Evolutionary conservation across 2,797 vertebrate genomes (phyloP), one percentile per base, ranked within the genome.

Genomic region (Gambusia yucatana): DNA sequence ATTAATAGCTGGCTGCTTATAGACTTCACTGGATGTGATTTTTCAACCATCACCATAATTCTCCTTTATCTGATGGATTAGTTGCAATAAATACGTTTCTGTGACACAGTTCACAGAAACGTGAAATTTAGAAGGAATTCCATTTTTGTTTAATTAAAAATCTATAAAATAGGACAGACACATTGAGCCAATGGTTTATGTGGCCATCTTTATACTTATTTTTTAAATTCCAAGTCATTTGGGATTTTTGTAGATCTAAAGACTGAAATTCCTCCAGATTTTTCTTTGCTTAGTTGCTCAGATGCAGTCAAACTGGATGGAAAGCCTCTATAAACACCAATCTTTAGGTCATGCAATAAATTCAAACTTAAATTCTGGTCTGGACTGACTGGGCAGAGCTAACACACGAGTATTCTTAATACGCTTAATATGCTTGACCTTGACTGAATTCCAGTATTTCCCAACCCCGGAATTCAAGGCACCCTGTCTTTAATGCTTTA

Each of bases 11-110:
- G 30, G 22, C 28, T 63, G 59, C 73, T 77, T 33, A 9, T 76
- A 47, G n/a, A 22, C 33, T 47, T 0, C 14, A 72, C 20, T 80
- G 69, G 43, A 25, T 74, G 20, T 47, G 44, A 11, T 17, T 59
- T 75, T 81, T n/a, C 4, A 39, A 17, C 71, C 47, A 39, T 39
- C 36, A 39, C 36, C 36, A 22, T 67, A 3, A 67, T 36, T 36
- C 30, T 63, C 7, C 30, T 83, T 78, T 65, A 52, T 57, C 65
- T 50, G 59, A 50, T 74, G 20, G 46, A 72, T 83, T 76, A 57
- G 44, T 25, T 25, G 14, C 25, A 78, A 86, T 82, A 84, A 87
- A 87, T 77, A 77, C 4, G 52, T 25, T 43, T 88, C 81, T 89
- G 73, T 84, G 61, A 77, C 46, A 52, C 22, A 9, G 63, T 25